Conservation (phyloP, 1,140 invertebrate genomes). For the Nasonia longicornis region DNA sequence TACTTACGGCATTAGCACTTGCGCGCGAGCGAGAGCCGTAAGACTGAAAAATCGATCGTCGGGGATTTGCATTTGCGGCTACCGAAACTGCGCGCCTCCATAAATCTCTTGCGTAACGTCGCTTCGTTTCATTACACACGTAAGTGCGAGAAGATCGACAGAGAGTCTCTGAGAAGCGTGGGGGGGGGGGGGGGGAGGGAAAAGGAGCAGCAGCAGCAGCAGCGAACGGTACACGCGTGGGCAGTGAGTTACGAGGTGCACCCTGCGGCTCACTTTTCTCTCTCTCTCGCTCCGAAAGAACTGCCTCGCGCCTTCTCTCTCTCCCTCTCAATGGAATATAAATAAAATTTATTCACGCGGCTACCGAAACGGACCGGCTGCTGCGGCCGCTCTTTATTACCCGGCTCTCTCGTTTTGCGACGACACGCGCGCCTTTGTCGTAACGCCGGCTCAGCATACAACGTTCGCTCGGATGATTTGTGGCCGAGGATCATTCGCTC, state of each 20-base stretch:
- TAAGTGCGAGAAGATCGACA: neutral
- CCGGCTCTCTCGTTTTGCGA: conserved; percentile 31
- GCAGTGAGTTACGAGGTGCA: conserved; percentile 54
- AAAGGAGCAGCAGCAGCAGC: neutral
- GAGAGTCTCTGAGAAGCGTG: neutral
- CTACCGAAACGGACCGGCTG: conserved; percentile 51
- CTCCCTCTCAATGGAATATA: conserved; percentile 53
- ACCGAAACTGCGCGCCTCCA: neutral
- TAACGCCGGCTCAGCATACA: conserved; percentile 53
- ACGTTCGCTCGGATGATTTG: conserved; percentile 51
- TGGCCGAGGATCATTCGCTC: neutral
- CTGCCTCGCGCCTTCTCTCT: conserved; percentile 1
- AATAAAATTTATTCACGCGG: conserved; percentile 56
- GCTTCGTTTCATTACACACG: neutral
- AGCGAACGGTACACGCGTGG: conserved; percentile 45
- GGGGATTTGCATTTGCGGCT: neutral
- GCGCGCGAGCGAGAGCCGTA: neutral
- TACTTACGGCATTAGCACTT: neutral
- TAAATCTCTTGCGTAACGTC: neutral
- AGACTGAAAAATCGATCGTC: neutral
- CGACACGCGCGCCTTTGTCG: conserved; percentile 54
- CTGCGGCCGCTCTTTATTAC: conserved; percentile 31
- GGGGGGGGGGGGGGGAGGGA: neutral
- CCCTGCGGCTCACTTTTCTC: conserved; percentile 39
- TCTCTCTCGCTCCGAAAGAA: neutral